Base-by-base conservation (phyloP, 2,113 vertebrate species). In the Corythaixoides concolor region DNA sequence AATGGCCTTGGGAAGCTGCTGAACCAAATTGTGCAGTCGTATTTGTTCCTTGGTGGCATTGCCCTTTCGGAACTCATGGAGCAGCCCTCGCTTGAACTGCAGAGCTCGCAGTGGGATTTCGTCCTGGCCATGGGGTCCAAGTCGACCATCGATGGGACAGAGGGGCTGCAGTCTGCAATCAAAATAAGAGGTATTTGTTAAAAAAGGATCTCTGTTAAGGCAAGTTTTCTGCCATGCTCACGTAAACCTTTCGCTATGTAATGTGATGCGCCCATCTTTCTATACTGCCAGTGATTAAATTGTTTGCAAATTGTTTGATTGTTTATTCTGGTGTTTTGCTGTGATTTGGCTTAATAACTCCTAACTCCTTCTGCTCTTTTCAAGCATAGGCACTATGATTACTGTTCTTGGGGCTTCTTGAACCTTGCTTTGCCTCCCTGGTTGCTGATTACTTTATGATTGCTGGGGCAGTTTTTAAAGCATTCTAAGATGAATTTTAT, bases 1-100 rank as follows among this genome's bases (percentile, higher is more conserved):
- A 88, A 99, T 99, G 97, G 99, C 99, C 92, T 98, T 98, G 62
- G 99, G 99, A 92, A 99, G 98, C 91, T 99, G 99, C 97, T 99
- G 99, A 85, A 99, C 98, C 96, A 99, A 97, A 89, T 98, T 98
- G 97, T 99, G 98, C 89, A 99, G 98, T 82, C 88, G 98, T 87
- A 98, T 98, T 97, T 99, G 99, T 92, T 99, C 99, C 96, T 98
- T 99, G 86, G 98, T 99, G 87, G 97, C 96, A 96, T 99, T 99
- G 91, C 98, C 98, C 83, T 98, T 99, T 39, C 98, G 98, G 75
- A 99, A 98, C 86, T 99, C 99, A 7, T 99, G 99, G 63, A 99
- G 97, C 63, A 99, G 97, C 32, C 98, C 99, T 30, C 98, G 97
- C 84, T 99, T 99, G 94, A 98, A 99, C 98, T 99, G 99, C 84